Base-by-base conservation (phyloP, 2,113 vertebrate species). In the Terrapene triunguis region DNA sequence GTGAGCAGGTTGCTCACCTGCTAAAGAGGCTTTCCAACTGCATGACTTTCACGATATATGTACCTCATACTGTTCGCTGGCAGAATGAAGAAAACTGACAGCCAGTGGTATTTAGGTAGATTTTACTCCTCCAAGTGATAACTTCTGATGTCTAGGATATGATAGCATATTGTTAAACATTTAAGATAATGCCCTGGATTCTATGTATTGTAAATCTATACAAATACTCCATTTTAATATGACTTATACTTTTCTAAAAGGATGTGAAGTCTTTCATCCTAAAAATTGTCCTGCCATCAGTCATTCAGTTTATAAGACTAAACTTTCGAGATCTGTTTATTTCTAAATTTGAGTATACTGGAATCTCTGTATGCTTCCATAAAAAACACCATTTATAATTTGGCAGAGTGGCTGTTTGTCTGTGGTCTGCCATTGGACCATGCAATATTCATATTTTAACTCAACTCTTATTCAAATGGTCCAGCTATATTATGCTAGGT, bases 151-250 rank as follows among this genome's bases (percentile, higher is more conserved):
- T 0, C 10, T 14, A 7, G 50, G 59, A 53, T 44, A 80, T 21
- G 38, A 24, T 21, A 59, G 44, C 62, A n/a, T 65, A 5, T 5
- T 25, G 47, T 1, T 79, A 51, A 59, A 32, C 2, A 72, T 38
- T 72, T 72, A 5, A 32, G 85, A 17, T 1, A 76, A 1, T 1
- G 5, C 42, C 0, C n/a, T 72, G 0, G 2, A 42, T 12, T 53
- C 21, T n/a, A 5, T 12, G 21, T 62, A 5, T 12, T 32, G 27
- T 42, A 84, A 65, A 12, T 38, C 24, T 50, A 0, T 38, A 2
- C 85, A 89, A 81, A 51, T 82, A 83, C 59, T 93, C 42, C 8
- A 74, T 55, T 9, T 6, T 19, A 42, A 0, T 72, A 21, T 55
- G 80, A 4, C 12, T 62, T 6, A 4, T 10, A 24, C 14, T 13